phyloP scores from a whole-genome alignment of 2,888 invertebrate species.

The Gastracanthus pulcherrimus region DNA sequence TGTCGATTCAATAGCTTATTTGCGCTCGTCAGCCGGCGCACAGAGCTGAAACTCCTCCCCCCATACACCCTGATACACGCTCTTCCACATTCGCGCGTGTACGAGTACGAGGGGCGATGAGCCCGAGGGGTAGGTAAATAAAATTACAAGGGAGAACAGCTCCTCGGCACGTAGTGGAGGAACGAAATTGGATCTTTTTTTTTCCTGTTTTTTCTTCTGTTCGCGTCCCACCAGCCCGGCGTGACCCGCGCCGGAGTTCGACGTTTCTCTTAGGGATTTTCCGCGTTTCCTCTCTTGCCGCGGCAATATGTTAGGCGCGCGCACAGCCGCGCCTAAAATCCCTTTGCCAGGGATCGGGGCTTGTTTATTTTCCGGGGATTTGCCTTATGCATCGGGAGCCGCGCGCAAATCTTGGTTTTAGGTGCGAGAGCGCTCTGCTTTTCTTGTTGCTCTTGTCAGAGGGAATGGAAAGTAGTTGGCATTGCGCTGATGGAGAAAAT shows the following conservation, averaged over 20 bases:
- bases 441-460: background rate
- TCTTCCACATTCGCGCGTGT: background rate
- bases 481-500: slow-evolving; percentile 7
- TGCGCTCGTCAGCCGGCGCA: slow-evolving; percentile 12
- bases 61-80: no score
- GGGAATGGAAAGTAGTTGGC: background rate
- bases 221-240: background rate
- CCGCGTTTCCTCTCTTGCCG: slow-evolving; percentile 4
- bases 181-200: slow-evolving; percentile 55
- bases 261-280: slow-evolving; percentile 57
- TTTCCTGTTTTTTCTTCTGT: slow-evolving; percentile 3
- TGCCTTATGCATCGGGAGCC: slow-evolving; percentile 53
- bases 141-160: slow-evolving; percentile 49
- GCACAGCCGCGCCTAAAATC: slow-evolving; percentile 33
- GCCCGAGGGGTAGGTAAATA: slow-evolving; percentile 46
- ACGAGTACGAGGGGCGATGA: background rate
- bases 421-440: slow-evolving; percentile 25
- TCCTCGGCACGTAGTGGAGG: slow-evolving; percentile 31
- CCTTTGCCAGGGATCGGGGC: slow-evolving; percentile 30
- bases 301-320: slow-evolving; percentile 29
- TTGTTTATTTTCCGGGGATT: slow-evolving; percentile 56
- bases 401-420: slow-evolving; percentile 56
- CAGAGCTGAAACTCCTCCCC: background rate
- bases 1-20: slow-evolving; percentile 38
- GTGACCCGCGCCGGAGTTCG: slow-evolving; percentile 15